A percentile compares a stretch with the other conserved stretches of the same genome.
phyloP scores from a whole-genome alignment of 2,113 vertebrate species.

The Rissa tridactyla region DNA sequence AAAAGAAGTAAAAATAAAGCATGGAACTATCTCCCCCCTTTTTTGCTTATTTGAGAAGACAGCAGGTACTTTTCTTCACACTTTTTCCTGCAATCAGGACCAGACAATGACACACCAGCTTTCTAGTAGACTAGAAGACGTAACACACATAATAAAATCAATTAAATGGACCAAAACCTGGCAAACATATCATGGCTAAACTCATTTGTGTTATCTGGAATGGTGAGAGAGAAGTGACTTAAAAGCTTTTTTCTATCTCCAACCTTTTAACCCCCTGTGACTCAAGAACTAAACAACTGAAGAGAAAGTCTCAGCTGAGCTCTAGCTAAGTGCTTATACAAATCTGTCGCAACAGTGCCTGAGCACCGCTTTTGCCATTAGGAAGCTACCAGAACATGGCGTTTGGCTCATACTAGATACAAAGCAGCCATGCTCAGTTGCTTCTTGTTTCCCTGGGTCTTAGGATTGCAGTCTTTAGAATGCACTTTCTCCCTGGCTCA shows the following conservation, averaged over 20 bases:
- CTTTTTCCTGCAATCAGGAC: background rate
- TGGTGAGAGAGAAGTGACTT: background rate
- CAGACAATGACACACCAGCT: background rate
- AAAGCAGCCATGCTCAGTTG: background rate
- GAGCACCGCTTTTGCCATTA: background rate
- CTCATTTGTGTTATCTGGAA: background rate
- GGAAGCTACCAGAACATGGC: background rate
- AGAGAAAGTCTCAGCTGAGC: background rate
- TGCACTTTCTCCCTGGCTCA: background rate
- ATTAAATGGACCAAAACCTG: background rate
- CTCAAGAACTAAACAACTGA: background rate
- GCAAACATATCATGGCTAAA: background rate
- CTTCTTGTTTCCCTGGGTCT: background rate
- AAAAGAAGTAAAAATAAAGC: background rate
- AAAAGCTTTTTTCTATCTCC: background rate
- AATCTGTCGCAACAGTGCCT: background rate
- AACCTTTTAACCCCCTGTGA: background rate
- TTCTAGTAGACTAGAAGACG: background rate
- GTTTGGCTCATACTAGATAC: background rate
- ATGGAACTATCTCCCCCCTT: background rate
- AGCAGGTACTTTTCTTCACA: background rate
- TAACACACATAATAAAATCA: background rate
- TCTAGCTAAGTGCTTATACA: background rate
- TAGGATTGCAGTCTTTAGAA: background rate
- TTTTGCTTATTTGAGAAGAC: background rate